A percentile compares a stretch with the other conserved stretches of the same genome.
These are phyloP conservation scores for Micropterix aruncella DNA, from an alignment of 2,888 invertebrate genomes.

Conservation along the genomic window DNA sequence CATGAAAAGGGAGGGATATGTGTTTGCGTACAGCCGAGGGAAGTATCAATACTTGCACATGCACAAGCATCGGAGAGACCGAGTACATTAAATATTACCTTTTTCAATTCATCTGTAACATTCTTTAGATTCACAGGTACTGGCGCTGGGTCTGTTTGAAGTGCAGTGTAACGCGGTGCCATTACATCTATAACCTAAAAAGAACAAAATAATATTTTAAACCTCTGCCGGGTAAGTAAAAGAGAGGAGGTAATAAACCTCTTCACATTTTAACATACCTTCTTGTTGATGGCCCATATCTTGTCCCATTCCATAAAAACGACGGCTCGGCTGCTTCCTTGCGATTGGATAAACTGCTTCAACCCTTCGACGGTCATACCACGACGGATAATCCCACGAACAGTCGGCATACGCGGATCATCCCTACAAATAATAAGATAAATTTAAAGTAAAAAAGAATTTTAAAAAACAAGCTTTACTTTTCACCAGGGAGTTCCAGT, in stretches of 20 bases:
- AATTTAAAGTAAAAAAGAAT: too few species aligned
- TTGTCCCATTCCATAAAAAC: conserved; percentile 99
- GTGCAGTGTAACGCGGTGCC: conserved; percentile 83
- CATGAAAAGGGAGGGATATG: not conserved
- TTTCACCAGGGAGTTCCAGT: too few species aligned
- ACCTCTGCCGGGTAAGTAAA: too few species aligned
- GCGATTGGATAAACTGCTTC: conserved; percentile 93
- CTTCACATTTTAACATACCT: too few species aligned
- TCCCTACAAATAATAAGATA: conserved; percentile 54
- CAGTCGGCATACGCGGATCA: conserved; percentile 97
- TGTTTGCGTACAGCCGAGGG: not conserved
- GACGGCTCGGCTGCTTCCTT: conserved; percentile 93
- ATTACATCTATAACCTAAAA: conserved; percentile 84
- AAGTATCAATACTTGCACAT: too few species aligned
- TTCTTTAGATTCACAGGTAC: conserved; percentile 48
- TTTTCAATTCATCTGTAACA: conserved; percentile 32
- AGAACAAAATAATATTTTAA: too few species aligned
- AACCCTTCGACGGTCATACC: conserved; percentile 97
- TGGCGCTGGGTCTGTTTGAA: conserved; percentile 49
- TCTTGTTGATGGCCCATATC: conserved; percentile 99
- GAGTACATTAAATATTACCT: too few species aligned
- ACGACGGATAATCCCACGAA: conserved; percentile 85
- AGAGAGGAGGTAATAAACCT: too few species aligned
- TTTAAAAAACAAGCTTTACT: too few species aligned
- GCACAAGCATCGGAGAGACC: too few species aligned